A percentile compares a stretch with the other conserved stretches of the same genome.
Evolutionary conservation across 2,797 vertebrate genomes (phyloP).

Genomic region (Steatocranus sp.): DNA sequence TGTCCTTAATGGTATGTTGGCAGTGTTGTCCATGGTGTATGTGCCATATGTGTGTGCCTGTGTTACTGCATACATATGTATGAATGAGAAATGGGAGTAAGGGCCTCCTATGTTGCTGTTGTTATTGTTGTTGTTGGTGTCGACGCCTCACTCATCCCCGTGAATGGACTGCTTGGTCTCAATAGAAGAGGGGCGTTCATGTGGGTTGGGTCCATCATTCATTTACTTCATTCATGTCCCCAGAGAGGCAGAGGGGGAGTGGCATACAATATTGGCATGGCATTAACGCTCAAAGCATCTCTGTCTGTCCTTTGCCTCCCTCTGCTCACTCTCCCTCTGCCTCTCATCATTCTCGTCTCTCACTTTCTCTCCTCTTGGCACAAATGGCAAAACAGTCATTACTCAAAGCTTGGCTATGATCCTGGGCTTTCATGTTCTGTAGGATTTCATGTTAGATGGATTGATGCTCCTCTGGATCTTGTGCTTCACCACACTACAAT

Average conservation of each 20-base stretch:
- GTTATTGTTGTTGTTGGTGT: slow-evolving; percentile 73
- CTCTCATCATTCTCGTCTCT: slow-evolving; percentile 38
- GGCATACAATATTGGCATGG: slow-evolving; percentile 52
- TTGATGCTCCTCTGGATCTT: slow-evolving; percentile 45
- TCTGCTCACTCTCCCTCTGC: slow-evolving; percentile 16
- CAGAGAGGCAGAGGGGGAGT: slow-evolving; percentile 56
- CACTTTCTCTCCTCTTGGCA: slow-evolving; percentile 39
- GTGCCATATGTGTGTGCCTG: slow-evolving; percentile 55
- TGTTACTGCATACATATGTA: slow-evolving; percentile 60
- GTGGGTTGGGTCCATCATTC: slow-evolving; percentile 72
- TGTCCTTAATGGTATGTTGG: slow-evolving; percentile 68
- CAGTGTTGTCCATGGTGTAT: slow-evolving; percentile 45
- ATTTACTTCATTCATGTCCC: slow-evolving; percentile 70
- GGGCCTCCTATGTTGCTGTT: slow-evolving; percentile 73
- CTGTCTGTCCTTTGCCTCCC: slow-evolving; percentile 34
- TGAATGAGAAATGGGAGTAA: slow-evolving; percentile 63
- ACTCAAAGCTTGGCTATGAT: slow-evolving; percentile 46
- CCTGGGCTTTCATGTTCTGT: slow-evolving; percentile 49
- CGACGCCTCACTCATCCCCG: slow-evolving; percentile 74
- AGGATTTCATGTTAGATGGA: slow-evolving; percentile 50
- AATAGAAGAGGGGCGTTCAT: slow-evolving; percentile 70
- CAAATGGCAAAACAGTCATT: slow-evolving; percentile 41
- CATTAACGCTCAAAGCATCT: slow-evolving; percentile 42
- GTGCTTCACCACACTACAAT: slow-evolving; percentile 18
- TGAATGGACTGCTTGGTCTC: slow-evolving; percentile 68